phyloP scores from a whole-genome alignment of 1,140 invertebrate genomes.

The Holotrichia oblita region DNA sequence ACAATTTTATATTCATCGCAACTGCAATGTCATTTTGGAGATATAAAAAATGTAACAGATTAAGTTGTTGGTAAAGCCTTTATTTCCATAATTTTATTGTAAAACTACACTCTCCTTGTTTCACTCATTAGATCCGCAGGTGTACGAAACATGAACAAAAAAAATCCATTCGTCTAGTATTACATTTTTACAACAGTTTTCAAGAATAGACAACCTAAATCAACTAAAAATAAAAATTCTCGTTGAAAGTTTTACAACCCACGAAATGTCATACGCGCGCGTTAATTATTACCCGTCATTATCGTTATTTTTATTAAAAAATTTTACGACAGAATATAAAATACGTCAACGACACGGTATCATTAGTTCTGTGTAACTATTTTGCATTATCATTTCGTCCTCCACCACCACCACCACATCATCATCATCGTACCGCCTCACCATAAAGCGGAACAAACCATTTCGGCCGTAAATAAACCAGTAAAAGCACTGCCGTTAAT shows the following conservation, averaged over 20 bases:
- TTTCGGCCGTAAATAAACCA: neutral
- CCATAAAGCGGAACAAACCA: neutral
- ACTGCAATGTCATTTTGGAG: no score
- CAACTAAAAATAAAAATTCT: neutral
- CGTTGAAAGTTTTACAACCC: neutral
- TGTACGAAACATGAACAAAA: no score
- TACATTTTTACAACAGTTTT: no score
- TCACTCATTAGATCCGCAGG: no score
- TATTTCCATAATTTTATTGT: no score
- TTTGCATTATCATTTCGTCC: neutral
- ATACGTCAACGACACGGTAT: neutral
- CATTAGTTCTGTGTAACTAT: slow-evolving; percentile 8
- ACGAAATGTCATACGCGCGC: no score
- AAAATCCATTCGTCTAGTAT: no score
- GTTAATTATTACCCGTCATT: neutral
- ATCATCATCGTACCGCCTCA: neutral
- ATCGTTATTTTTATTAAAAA: neutral
- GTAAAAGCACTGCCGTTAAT: neutral
- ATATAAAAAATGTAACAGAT: no score
- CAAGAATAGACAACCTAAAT: no score
- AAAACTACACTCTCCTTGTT: no score
- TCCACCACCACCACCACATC: neutral
- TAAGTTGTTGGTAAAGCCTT: no score
- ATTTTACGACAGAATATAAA: slow-evolving; percentile 1
- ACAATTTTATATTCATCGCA: no score